These are phyloP conservation scores for Chondrilla cf. caribensis DNA, from an alignment of 37 sponge, comb jelly and placozoan genomes.

Conservation along the genomic window DNA sequence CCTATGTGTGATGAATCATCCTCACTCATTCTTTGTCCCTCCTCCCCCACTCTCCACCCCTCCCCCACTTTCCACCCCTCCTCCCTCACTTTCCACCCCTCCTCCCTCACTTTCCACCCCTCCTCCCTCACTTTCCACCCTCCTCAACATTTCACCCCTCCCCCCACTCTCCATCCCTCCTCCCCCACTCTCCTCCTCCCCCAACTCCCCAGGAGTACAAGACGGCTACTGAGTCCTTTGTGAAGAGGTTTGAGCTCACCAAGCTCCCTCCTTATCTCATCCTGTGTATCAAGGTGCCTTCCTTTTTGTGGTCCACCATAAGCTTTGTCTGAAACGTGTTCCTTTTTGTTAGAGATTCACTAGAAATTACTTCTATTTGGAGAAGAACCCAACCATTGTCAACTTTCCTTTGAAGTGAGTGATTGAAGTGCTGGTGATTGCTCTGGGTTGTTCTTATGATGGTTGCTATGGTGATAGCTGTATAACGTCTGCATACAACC, in stretches of 20 bases:
- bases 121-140: background rate
- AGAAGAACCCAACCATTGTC: slow-evolving; percentile 99
- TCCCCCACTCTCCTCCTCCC: background rate
- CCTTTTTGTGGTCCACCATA: too few species aligned
- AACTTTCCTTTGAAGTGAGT: slow-evolving; percentile 94
- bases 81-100: background rate
- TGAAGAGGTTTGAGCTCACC: slow-evolving; percentile 90
- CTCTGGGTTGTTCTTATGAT: background rate
- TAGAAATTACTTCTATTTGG: slow-evolving; percentile 94
- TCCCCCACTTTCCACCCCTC: background rate
- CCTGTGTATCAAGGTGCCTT: slow-evolving; percentile 79
- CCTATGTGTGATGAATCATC: too few species aligned
- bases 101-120: background rate
- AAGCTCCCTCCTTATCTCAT: slow-evolving; percentile 91
- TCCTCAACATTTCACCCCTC: background rate
- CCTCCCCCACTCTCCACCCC: background rate
- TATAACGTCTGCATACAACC: background rate
- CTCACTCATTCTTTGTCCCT: too few species aligned
- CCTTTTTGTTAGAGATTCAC: slow-evolving; percentile 84
- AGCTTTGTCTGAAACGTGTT: too few species aligned
- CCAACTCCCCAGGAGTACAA: slow-evolving; percentile 77
- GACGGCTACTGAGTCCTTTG: slow-evolving; percentile 77
- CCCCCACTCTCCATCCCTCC: background rate
- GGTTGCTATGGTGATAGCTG: background rate
- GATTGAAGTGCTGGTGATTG: background rate